Conservation (phyloP, 1,140 invertebrate species). For the Tenebrio molitor region DNA sequence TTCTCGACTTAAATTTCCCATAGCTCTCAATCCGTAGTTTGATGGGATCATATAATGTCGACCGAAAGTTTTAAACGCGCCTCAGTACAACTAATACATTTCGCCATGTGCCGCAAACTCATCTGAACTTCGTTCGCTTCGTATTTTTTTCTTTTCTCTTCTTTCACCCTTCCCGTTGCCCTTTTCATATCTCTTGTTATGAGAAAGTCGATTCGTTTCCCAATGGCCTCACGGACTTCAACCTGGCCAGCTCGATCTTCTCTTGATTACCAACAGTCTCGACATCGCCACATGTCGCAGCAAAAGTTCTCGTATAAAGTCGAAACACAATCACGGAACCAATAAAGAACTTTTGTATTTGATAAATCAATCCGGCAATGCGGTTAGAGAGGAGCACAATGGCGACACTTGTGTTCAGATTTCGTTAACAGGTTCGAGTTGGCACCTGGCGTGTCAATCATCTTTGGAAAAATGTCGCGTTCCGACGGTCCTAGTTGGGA, state of each 20-base stretch:
- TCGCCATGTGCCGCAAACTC: conserved; percentile 32
- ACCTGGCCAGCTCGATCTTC: conserved; percentile 18
- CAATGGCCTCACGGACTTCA: conserved; percentile 17
- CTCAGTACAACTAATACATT: conserved; percentile 33
- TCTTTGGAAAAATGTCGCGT: conserved; percentile 1
- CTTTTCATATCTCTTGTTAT: conserved; percentile 31
- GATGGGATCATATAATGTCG: conserved; percentile 34
- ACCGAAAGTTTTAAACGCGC: conserved; percentile 35
- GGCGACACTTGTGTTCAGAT: conserved; percentile 46
- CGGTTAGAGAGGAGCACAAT: conserved; percentile 51
- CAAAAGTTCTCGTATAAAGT: conserved; percentile 42
- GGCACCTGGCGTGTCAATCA: neutral
- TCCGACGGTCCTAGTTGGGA: no score
- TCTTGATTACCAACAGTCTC: conserved; percentile 36
- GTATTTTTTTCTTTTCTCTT: conserved; percentile 10
- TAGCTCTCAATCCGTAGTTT: conserved; percentile 33
- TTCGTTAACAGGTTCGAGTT: conserved; percentile 34
- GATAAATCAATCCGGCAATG: conserved; percentile 62
- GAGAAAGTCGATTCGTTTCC: conserved; percentile 28
- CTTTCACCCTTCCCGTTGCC: conserved; percentile 1
- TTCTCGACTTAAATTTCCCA: conserved; percentile 18
- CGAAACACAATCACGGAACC: conserved; percentile 56
- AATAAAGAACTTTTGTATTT: conserved; percentile 64
- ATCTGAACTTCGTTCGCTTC: conserved; percentile 25
- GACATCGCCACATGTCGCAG: conserved; percentile 36